Evolutionary conservation across 2,888 invertebrate genomes (phyloP), one percentile per base, ranked within the genome.

Genomic region (Catocala sponsa): DNA sequence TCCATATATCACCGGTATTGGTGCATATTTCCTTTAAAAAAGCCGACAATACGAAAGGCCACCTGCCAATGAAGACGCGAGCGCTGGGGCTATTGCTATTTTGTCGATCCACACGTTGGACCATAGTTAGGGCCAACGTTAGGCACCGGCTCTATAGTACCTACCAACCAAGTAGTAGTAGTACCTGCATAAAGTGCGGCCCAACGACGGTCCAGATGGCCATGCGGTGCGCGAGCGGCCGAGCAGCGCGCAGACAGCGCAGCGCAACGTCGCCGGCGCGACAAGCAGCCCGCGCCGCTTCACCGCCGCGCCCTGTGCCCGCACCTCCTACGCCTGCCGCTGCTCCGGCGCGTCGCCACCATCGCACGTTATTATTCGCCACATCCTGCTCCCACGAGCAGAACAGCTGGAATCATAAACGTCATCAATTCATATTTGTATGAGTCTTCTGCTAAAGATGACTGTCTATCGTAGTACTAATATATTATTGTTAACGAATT

Each of bases 161-260:
- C 15, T 25, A 25, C 25, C 25, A 25, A 25, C 25, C 25, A 25
- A 4, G 25, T 25, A 25, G 25, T 25, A 5, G 1, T 13, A 12
- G 10, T 61, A 97, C 97, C 96, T 99, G 98, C 96, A 99, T 98
- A 59, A 99, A 96, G 89, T 99, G 98, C 0, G 98, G 98, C 0
- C 98, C 98, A 0, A 98, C 97, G 0, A 98, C 97, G 10, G 98
- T 98, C 99, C 99, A 99, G 25, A 97, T 96, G 74, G 97, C 97
- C 96, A 99, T 97, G 56, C 98, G 96, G 85, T 99, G 99, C 48
- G 98, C 96, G 33, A 99, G 91, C 0, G 99, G 99, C 0, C 99
- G 89, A 0, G 98, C 97, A 53, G 98, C 98, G 63, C 97, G 95
- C 10, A 98, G 96, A 57, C 98, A 98, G 77, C 97, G 97, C 68